A percentile compares a stretch with the other conserved stretches of the same genome.
Conservation (phyloP, 1,140 invertebrate genomes). For the Phenacoccus solenopsis region DNA sequence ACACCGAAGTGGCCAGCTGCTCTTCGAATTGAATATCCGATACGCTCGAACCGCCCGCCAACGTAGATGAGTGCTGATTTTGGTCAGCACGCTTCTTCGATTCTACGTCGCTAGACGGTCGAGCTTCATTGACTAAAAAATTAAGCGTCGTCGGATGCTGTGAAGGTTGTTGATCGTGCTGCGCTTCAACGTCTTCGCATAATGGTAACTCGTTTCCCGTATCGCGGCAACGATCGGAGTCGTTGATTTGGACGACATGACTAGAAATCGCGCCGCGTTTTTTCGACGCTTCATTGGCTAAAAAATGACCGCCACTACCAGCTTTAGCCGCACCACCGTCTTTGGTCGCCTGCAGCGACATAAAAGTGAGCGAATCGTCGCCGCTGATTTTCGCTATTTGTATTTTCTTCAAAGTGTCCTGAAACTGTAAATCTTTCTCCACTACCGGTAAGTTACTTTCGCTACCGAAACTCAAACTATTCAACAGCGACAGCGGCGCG, state of each 20-base stretch:
- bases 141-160: background rate
- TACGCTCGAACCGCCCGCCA: background rate
- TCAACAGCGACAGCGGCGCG: slow-evolving; percentile 20
- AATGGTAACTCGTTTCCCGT: background rate
- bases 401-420: slow-evolving; percentile 41
- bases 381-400: slow-evolving; percentile 29
- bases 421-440: slow-evolving; percentile 40
- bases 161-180: too few relatives aligned
- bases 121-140: background rate
- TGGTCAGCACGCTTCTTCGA: background rate
- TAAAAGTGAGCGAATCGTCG: slow-evolving; percentile 22
- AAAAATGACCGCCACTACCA: slow-evolving; percentile 28
- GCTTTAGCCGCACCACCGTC: slow-evolving; percentile 15
- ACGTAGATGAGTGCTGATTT: background rate
- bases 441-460: slow-evolving; percentile 41
- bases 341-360: slow-evolving; percentile 18
- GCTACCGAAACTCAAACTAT: slow-evolving; percentile 36
- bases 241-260: too few relatives aligned
- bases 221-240: too few relatives aligned
- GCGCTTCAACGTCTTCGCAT: background rate
- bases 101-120: background rate
- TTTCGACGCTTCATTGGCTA: slow-evolving; percentile 33
- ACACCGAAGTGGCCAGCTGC: background rate
- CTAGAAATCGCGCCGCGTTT: slow-evolving; percentile 23
- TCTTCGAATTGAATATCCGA: background rate